Conservation (phyloP, 2,888 invertebrate genomes). For the Buathra laborator region DNA sequence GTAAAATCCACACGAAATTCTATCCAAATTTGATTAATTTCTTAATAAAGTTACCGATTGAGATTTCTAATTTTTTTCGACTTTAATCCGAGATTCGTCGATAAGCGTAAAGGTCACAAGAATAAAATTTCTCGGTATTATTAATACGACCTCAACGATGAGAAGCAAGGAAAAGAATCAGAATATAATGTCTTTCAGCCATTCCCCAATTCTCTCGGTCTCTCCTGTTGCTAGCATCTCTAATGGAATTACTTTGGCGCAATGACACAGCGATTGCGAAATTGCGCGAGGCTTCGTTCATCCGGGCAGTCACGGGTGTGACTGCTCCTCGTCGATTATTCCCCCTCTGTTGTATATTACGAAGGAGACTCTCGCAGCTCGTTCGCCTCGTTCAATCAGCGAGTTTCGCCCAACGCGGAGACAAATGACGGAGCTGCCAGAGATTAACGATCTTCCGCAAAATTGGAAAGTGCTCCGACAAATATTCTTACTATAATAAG, state of each 20-base stretch:
- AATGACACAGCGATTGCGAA: constrained; percentile 84
- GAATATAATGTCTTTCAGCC: constrained; percentile 29
- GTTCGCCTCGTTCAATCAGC: constrained; percentile 72
- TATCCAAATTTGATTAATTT: no score
- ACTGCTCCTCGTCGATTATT: constrained; percentile 68
- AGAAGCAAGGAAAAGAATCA: constrained; percentile 15
- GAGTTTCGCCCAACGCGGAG: constrained; percentile 70
- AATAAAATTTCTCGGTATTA: no score
- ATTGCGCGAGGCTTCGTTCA: constrained; percentile 73
- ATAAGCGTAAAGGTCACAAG: no score
- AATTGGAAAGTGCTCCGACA: constrained; percentile 70
- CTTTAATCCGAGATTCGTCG: no score
- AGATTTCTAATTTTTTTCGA: no score
- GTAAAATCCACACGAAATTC: no score
- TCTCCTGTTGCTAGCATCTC: constrained; percentile 66
- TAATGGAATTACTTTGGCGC: constrained; percentile 84
- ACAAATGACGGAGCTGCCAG: constrained; percentile 78
- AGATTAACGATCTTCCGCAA: constrained; percentile 78
- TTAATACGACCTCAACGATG: constrained; percentile 1
- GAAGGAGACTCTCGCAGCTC: constrained; percentile 34
- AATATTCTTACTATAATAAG: constrained; percentile 60
- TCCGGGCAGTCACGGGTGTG: constrained; percentile 71
- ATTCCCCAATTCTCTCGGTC: constrained; percentile 4
- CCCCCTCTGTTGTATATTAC: constrained; percentile 51
- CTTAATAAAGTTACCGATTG: no score